Conservation (phyloP, 2,113 vertebrate genomes). For the Festucalex cinctus region DNA sequence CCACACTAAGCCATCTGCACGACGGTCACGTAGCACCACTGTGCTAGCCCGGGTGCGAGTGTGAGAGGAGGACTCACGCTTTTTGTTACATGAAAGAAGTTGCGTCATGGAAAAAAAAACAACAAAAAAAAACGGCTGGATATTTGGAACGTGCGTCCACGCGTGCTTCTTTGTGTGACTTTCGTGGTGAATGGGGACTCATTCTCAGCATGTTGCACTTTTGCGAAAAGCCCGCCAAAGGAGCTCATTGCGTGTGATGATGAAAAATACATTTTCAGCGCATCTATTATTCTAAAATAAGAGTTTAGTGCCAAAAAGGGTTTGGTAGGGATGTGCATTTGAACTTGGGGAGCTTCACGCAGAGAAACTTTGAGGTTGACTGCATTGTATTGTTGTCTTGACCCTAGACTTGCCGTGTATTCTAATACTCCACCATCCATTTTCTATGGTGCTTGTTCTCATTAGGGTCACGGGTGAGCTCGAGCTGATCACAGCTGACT, state of each 20-base stretch:
- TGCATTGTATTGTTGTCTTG: neutral
- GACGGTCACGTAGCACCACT: slow-evolving; percentile 68
- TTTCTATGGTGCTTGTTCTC: neutral
- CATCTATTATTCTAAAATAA: neutral
- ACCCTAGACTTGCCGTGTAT: neutral
- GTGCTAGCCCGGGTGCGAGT: slow-evolving; percentile 57
- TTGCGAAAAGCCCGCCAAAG: neutral
- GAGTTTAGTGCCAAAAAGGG: neutral
- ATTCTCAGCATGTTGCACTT: slow-evolving; percentile 4
- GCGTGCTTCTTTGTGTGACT: neutral
- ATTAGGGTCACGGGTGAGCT: no score
- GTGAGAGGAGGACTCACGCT: slow-evolving; percentile 35
- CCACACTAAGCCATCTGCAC: slow-evolving; percentile 53
- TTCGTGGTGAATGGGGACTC: slow-evolving; percentile 7
- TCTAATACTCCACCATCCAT: neutral
- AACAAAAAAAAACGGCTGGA: slow-evolving; percentile 51
- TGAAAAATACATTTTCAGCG: neutral
- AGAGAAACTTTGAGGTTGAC: neutral
- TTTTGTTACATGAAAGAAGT: slow-evolving; percentile 64
- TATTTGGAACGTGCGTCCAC: slow-evolving; percentile 42
- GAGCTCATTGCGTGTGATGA: neutral
- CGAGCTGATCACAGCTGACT: no score
- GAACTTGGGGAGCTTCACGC: neutral
- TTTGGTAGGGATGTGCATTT: neutral
- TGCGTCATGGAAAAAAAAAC: slow-evolving; percentile 76